Base-by-base conservation (phyloP, 2,797 vertebrate species). In the Alca torda region DNA sequence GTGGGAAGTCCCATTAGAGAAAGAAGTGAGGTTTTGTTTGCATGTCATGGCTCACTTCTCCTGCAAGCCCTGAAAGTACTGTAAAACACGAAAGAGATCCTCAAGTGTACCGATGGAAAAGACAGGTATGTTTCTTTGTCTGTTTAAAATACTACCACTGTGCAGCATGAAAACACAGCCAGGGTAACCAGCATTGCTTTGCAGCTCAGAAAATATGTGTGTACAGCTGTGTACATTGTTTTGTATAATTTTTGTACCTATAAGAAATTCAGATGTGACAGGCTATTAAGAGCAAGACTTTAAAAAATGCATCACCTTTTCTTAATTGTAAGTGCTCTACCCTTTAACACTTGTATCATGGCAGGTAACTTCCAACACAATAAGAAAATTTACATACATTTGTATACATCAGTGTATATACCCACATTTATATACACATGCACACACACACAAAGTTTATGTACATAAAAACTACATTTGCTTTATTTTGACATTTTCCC, bases 61-160 rank as follows among this genome's bases (percentile, higher is more conserved):
- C 46, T 72, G 57, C 78, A 93, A 87, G 46, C 31, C 39, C 74
- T 95, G 89, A 94, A 93, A 64, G 24, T 33, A 51, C 72, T 68
- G 76, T 45, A 41, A 89, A 89, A 94, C 1, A 19, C 50, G 78
- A 57, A 68, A 73, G 23, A 43, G 51, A 84, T 84, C 39, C 30
- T 30, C 72, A 18, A 50, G 67, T 20, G 26, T 37, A 73, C 63
- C 69, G 54, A 96, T 96, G 95, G 95, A 97, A 90, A 80, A 88
- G 37, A 91, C 95, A 96, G 97, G 97, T 98, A 98, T 72, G 96
- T 73, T 79, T 69, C 20, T 92, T 74, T 73, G 16, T 89, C 51
- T 75, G 20, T 48, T 87, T 80, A 84, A 97, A 93, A 57, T 53
- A 89, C 77, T 37, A 35, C 23, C 3, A 1, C 9, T 77, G 37